phyloP scores from a whole-genome alignment of 35 echinoderm and acorn worm genomes.

The Nesometra sesokonis region DNA sequence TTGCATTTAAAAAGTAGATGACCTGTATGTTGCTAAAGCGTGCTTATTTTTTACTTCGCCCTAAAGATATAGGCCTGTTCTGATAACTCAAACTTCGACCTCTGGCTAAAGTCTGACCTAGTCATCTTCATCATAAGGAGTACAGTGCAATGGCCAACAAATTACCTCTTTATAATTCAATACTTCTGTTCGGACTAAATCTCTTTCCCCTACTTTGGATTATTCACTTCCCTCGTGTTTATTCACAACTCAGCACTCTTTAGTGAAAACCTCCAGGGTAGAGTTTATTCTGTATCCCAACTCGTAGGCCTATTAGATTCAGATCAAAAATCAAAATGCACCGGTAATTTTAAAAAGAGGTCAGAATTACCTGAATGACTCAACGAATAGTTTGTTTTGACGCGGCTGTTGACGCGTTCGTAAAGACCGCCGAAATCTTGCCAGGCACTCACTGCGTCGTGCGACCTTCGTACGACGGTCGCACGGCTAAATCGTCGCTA shows the following conservation, averaged over 20 bases:
- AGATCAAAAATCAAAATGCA: background rate
- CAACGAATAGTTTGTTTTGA: background rate
- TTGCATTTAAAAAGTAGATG: no score
- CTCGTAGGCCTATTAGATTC: background rate
- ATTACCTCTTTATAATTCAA: background rate
- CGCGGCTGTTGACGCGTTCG: no score
- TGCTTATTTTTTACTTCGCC: no score
- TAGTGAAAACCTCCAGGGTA: background rate
- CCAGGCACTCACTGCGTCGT: no score
- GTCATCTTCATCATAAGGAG: background rate
- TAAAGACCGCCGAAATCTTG: no score
- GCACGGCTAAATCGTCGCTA: no score
- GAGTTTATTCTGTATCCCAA: background rate
- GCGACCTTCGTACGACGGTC: no score
- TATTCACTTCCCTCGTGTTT: background rate
- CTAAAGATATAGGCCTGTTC: no score
- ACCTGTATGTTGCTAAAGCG: no score
- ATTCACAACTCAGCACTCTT: background rate
- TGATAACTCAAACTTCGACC: no score
- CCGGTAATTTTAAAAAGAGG: background rate
- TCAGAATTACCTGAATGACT: background rate
- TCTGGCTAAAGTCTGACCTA: no score
- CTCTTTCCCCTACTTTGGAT: background rate
- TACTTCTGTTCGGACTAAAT: background rate
- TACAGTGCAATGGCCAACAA: background rate